Conservation (phyloP, 1,140 invertebrate genomes). For the Hetaerina americana region DNA sequence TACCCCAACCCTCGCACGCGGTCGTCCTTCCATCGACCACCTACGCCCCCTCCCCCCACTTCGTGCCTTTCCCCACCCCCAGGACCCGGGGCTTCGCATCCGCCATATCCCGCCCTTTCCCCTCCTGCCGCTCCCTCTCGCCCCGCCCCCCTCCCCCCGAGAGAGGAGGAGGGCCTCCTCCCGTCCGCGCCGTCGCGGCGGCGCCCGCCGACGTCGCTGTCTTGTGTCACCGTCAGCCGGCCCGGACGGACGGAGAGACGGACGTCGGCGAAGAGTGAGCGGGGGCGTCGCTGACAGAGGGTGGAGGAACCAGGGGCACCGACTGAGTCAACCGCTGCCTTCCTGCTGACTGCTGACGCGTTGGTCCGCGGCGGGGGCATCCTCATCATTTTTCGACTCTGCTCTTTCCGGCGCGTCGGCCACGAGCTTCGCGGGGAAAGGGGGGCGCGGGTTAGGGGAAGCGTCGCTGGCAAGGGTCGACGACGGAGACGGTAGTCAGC, state of each 20-base stretch:
- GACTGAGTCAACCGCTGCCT: too few species aligned
- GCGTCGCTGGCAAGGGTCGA: too few species aligned
- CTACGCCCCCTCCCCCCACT: background rate
- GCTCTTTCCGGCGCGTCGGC: too few species aligned
- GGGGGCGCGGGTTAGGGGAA: too few species aligned
- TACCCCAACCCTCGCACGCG: too few species aligned
- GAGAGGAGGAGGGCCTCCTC: constrained; percentile 14
- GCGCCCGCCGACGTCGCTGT: constrained; percentile 19
- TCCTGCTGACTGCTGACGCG: too few species aligned
- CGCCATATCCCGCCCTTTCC: background rate
- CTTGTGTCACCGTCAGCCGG: constrained; percentile 16
- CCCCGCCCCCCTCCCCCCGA: constrained; percentile 13
- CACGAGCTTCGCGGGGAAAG: too few species aligned
- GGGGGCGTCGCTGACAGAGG: background rate
- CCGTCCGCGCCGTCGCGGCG: constrained; percentile 16
- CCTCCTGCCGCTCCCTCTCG: constrained; percentile 11
- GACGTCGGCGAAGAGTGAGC: constrained; percentile 3
- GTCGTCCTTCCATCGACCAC: too few species aligned
- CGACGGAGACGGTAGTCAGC: too few species aligned
- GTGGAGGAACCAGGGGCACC: constrained; percentile 7
- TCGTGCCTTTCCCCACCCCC: constrained; percentile 12
- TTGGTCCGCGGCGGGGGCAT: too few species aligned
- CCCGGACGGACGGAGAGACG: constrained; percentile 21
- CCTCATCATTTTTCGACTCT: too few species aligned
- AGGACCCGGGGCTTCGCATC: too few species aligned